Evolutionary conservation across 2,888 invertebrate genomes (phyloP), one percentile per base, ranked within the genome.

Genomic region (Dryadula phaetusa): DNA sequence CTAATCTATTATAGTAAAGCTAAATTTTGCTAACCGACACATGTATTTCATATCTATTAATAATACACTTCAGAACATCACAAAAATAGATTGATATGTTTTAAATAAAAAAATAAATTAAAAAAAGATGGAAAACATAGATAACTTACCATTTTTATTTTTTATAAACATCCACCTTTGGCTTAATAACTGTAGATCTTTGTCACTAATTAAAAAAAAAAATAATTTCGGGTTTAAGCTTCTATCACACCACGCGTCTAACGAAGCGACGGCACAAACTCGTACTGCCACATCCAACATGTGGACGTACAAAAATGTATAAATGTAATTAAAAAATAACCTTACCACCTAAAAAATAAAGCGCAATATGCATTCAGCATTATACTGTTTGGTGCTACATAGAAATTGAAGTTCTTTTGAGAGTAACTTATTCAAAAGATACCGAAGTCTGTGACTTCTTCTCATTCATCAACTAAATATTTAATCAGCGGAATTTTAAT

Each of bases 241-340:
- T 40, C 22, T 37, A 56, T 34, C 37, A 20, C 37, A 53, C 32
- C 34, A 56, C 67, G 69, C 72, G 70, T 69, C 72, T 70, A 69
- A 20, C 72, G 46, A 61, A 61, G 56, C 64, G 56, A 54, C 70
- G 52, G 56, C 47, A 46, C 44, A 62, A 67, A 61, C 52, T 53
- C 65, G 63, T 44, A 69, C 71, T 72, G 71, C 64, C 64, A 37
- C 62, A 44, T 56, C 37, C 52, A 25, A 64, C 62, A 60, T 64
- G 28, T 54, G 64, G 54, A 37, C n/a, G 22, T 6, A 8, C n/a
- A 7, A 37, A 56, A 56, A 56, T 22, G 22, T 22, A 22, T 10
- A n/a, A 10, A 2, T 10, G 10, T 40, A 56, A 22, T 22, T 37
- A 56, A 56, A 56, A 56, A 37, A 10, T 40, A 56, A 37, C 54